Percentiles rank a stretch among this genome's conserved stretches.
phyloP scores from a whole-genome alignment of 2,888 invertebrate species.

The Toxonevra muliebris region DNA sequence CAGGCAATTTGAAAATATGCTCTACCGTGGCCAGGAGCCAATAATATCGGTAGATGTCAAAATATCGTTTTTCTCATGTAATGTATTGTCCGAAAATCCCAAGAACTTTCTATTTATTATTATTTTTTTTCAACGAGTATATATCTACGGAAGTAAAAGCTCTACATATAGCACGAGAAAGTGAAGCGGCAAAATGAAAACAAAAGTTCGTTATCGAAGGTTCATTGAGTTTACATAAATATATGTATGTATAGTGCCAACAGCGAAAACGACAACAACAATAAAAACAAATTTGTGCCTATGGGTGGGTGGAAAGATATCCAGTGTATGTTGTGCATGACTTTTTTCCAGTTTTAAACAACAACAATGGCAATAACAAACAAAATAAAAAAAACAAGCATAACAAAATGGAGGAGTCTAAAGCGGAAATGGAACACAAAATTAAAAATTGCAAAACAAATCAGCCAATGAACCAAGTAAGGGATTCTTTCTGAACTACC shows the following conservation, averaged over 20 bases:
- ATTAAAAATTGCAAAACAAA: constrained; percentile 21
- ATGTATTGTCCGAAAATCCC: too few relatives aligned
- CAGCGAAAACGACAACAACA: too few relatives aligned
- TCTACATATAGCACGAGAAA: neutral
- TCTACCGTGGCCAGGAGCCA: too few relatives aligned
- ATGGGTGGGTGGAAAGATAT: neutral
- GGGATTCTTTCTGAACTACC: constrained; percentile 19
- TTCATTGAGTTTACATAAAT: too few relatives aligned
- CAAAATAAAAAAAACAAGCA: neutral
- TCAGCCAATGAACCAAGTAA: constrained; percentile 43
- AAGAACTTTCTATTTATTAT: too few relatives aligned
- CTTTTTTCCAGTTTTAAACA: constrained; percentile 19
- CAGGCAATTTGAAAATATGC: too few relatives aligned
- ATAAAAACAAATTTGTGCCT: too few relatives aligned
- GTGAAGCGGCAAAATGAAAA: constrained; percentile 19
- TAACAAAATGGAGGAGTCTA: constrained; percentile 14
- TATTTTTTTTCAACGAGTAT: too few relatives aligned
- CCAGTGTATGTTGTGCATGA: constrained; percentile 2
- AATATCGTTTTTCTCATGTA: too few relatives aligned
- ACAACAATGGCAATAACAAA: neutral
- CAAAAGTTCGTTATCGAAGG: constrained; percentile 23
- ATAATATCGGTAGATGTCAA: too few relatives aligned
- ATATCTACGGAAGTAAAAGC: too few relatives aligned
- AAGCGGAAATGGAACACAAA: constrained; percentile 25
- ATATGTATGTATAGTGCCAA: too few relatives aligned